phyloP scores from a whole-genome alignment of 2,113 vertebrate species.

The Chauna torquata region DNA sequence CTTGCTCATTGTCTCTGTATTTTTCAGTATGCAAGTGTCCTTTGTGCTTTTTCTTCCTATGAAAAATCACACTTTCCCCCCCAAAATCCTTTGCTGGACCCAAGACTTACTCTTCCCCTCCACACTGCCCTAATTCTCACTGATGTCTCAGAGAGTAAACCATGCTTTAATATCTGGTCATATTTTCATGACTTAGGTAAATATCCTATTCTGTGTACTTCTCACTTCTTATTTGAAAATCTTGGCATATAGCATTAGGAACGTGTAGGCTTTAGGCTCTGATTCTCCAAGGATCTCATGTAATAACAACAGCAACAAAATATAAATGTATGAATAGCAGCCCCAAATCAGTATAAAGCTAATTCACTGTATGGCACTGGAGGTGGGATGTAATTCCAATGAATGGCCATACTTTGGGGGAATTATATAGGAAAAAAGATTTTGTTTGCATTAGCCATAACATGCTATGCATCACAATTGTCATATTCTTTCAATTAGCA shows the following conservation, averaged over 20 bases:
- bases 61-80: neutral
- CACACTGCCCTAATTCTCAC: neutral
- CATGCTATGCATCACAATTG: neutral
- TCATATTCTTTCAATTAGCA: neutral
- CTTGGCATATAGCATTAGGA: neutral
- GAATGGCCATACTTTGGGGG: neutral
- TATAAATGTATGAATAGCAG: neutral
- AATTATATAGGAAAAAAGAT: conserved; percentile 1
- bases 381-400: neutral
- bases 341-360: neutral
- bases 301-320: neutral
- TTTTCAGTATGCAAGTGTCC: neutral
- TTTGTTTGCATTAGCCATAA: neutral
- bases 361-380: neutral
- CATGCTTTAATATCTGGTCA: neutral
- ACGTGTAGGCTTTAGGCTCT: neutral
- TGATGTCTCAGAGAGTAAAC: neutral
- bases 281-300: neutral
- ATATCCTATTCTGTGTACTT: neutral
- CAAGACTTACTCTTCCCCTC: neutral
- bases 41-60: neutral
- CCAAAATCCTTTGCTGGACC: neutral
- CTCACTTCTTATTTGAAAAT: neutral
- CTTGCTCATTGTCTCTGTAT: neutral
- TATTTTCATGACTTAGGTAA: neutral